Evolutionary conservation across 2,113 vertebrate species (phyloP), one percentile per base, ranked within the genome.

Genomic region (Synodontis membranacea): DNA sequence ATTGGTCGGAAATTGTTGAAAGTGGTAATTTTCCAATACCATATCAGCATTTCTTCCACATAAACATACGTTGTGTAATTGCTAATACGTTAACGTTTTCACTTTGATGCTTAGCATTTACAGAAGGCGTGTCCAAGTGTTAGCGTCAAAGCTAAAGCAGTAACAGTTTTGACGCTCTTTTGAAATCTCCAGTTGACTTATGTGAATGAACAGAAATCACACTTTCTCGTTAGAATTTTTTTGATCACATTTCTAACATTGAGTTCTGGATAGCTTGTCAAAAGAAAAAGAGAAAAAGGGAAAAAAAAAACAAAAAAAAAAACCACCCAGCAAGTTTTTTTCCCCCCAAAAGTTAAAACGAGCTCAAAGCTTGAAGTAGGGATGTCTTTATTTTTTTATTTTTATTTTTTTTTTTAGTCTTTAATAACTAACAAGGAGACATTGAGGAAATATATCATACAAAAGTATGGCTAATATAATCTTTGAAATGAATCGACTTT

Each of bases 401-500:
- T 87, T 86, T n/a, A n/a, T n/a, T 37, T 50, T 54, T 80, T 79
- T 79, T 79, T 90, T 68, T 62, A 60, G 79, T 91, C 88, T 91
- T 89, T 87, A 91, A 89, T 88, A 89, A 56, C 92, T 90, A 91
- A 93, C 88, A 91, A 91, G 89, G 82, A 89, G 81, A 92, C 68
- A 90, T 84, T 87, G 85, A 89, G 90, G 88, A 91, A 90, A 90
- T 85, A 91, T 82, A 85, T 90, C 87, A 89, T 84, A 90, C 88
- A 92, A 91, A 92, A 89, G 84, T 86, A 93, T 89, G 90, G 88
- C 90, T 87, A 84, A 90, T 89, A 88, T 89, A 90, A 90, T 89
- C 89, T 92, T 90, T 89, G 90, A 94, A 95, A 94, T 89, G 92
- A 94, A 93, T 86, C 39, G 60, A 91, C 93, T 93, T 90, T 89